Conservation (phyloP, 2,797 vertebrate genomes). For the Sebastes hubbsi region DNA sequence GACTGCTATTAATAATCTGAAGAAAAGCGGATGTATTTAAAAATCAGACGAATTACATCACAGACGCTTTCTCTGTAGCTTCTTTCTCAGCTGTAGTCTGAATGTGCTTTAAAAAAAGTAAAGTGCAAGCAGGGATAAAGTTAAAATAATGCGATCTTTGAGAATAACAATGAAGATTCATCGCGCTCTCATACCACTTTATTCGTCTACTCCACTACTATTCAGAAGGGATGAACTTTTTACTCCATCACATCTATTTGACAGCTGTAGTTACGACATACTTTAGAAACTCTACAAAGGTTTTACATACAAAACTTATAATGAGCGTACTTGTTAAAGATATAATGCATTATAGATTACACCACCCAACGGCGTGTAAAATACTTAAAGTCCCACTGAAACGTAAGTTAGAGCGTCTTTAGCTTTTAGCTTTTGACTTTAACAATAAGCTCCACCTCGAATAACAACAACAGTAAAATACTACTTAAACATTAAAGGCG, state of each 20-base stretch:
- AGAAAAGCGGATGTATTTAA: neutral
- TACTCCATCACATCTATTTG: neutral
- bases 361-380: neutral
- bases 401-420: too few species aligned
- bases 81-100: neutral
- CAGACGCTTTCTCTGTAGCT: neutral
- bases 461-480: neutral
- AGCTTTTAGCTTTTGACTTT: too few species aligned
- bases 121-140: neutral
- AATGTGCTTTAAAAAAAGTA: neutral
- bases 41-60: neutral
- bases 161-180: neutral
- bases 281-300: neutral
- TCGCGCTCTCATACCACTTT: neutral
- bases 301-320: neutral
- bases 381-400: neutral
- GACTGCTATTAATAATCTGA: neutral
- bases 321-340: neutral
- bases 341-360: neutral
- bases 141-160: neutral
- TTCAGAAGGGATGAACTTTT: neutral
- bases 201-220: neutral
- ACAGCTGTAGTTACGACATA: neutral
- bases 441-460: neutral
- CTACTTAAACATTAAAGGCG: neutral